These are phyloP conservation scores for Mastomys coucha DNA, from an alignment of 2,113 vertebrate species.

Conservation along the genomic window DNA sequence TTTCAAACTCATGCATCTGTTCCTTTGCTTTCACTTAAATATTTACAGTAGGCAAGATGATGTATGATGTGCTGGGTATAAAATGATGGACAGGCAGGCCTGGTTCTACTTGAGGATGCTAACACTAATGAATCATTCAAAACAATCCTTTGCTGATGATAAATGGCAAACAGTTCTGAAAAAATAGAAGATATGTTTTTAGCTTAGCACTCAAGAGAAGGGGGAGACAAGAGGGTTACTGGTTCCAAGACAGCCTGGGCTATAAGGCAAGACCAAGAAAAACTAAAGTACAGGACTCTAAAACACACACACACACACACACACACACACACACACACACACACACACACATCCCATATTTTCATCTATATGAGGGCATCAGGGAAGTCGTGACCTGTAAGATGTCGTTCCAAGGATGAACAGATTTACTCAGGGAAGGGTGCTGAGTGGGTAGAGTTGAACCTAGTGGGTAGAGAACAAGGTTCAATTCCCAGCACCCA, in stretches of 20 bases:
- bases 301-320: background rate
- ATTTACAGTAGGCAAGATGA: background rate
- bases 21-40: background rate
- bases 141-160: background rate
- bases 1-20: background rate
- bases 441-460: background rate
- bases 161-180: background rate
- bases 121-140: background rate
- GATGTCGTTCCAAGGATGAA: background rate
- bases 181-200: background rate
- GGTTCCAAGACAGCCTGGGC: background rate
- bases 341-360: no score
- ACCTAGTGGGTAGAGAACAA: background rate
- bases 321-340: background rate
- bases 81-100: background rate
- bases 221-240: background rate
- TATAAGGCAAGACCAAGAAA: background rate
- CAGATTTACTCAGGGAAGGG: background rate
- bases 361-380: background rate
- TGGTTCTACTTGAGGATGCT: background rate
- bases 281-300: background rate
- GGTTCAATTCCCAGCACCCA: background rate
- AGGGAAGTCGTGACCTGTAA: background rate
- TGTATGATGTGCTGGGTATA: background rate
- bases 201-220: background rate